Base-by-base conservation (phyloP, 2,113 vertebrate genomes). In the Triplophysa tibetana region DNA sequence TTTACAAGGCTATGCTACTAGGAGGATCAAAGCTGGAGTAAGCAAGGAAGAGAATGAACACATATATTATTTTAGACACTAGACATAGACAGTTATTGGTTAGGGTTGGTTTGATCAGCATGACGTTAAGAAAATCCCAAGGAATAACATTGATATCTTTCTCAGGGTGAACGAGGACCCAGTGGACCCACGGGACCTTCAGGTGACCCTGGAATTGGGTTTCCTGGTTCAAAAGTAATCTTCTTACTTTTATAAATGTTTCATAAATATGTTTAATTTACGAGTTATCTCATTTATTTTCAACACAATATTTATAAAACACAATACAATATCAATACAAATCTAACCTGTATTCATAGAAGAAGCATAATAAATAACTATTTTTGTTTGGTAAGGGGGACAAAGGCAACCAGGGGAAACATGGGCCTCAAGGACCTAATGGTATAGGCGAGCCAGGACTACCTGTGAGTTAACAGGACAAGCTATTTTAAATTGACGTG, bases 161-260 rank as follows among this genome's bases (percentile, higher is more conserved):
- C 29, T 79, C 75, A 93, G 92, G 91, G 92, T 24, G 89, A 89
- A 0, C 90, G 88, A 85, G 96, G 95, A 75, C 89, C 85, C 56
- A 81, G 89, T 43, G 95, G 96, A 67, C 88, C 88, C 26, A 79
- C 88, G 60, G 96, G 96, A 78, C 92, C 92, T 80, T 83, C 90
- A 45, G 95, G 95, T 80, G 83, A 86, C 8, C 80, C 88, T 9
- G 95, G 93, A 1, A 61, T 95, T 83, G 96, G 95, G 56, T 86
- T 93, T 9, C 93, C 93, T 78, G 96, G 95, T 69, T 84, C 93
- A 29, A 96, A 96, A 93, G 96, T 97, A 92, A 87, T 19, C 4
- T 48, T 65, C 41, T 52, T 8, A 10, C 4, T 26, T 6, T 14
- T 17, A 21, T 17, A 14, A 4, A 60, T 60, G 8, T 52, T 52